A percentile compares a stretch with the other conserved stretches of the same genome.
These are phyloP conservation scores for Copidosoma aretas DNA, from an alignment of 2,888 invertebrate species.

Conservation along the genomic window DNA sequence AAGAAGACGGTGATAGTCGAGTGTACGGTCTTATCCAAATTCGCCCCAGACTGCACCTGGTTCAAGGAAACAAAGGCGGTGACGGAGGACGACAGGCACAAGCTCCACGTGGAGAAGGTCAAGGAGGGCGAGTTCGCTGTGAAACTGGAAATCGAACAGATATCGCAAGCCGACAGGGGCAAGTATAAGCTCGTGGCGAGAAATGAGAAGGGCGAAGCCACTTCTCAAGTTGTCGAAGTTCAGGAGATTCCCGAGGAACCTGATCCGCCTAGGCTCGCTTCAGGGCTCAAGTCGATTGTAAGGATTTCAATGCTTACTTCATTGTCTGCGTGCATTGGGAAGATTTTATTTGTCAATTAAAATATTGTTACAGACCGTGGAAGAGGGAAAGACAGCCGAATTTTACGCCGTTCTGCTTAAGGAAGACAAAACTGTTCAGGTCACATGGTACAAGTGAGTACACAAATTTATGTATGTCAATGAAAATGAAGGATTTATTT, in stretches of 20 bases:
- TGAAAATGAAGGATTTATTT: no score
- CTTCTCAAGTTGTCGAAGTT: constrained; percentile 86
- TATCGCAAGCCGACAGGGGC: constrained; percentile 82
- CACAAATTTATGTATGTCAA: constrained; percentile 11
- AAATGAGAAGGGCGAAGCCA: constrained; percentile 92
- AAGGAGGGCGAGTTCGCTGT: constrained; percentile 90
- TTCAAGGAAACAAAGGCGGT: constrained; percentile 85
- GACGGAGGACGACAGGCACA: constrained; percentile 77
- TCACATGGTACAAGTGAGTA: constrained; percentile 84
- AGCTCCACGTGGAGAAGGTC: constrained; percentile 78
- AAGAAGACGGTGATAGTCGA: constrained; percentile 92
- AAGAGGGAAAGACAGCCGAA: constrained; percentile 79
- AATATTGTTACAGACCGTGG: constrained; percentile 65
- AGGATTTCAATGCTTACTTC: no score
- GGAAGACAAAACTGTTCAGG: constrained; percentile 78
- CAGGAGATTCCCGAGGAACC: constrained; percentile 82
- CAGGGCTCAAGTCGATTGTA: constrained; percentile 79
- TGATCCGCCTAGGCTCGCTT: constrained; percentile 80
- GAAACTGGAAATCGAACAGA: constrained; percentile 87
- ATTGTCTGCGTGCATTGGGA: no score
- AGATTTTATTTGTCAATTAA: no score
- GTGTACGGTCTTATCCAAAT: constrained; percentile 91
- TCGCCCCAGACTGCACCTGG: constrained; percentile 93
- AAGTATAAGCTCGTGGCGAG: constrained; percentile 88
- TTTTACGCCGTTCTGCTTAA: constrained; percentile 77